Base-by-base conservation (phyloP, 2,888 invertebrate species). In the Cheilosia vernalis region DNA sequence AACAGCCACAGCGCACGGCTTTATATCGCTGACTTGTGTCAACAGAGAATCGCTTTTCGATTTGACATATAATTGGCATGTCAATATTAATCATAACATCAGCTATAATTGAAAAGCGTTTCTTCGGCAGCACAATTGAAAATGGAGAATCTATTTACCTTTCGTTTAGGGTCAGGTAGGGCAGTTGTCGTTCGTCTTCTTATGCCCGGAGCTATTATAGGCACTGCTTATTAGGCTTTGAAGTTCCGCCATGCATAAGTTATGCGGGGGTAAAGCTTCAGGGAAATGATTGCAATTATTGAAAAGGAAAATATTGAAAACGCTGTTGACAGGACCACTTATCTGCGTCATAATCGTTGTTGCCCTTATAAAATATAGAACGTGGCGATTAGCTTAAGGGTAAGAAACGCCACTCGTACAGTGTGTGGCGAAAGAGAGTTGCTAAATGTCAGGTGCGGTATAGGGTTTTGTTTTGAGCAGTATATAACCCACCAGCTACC, bases 61-160 rank as follows among this genome's bases (percentile, higher is more conserved):
- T 70, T 84, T 80, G 74, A 66, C 72, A 76, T 60, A 42, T 76
- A 84, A 84, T 84, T 84, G 66, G 61, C 64, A 74, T 70, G 84
- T 84, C 84, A 84, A 84, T 84, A 79, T 84, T 84, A 66, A 64
- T 24, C 55, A 30, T 44, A 40, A 64, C 69, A 37, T 66, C 70
- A 74, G 60, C 37, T 63, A 30, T 69, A 73, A 83, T 83, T 78
- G 72, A 82, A 77, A 60, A 56, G n/a, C 15, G 37, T 51, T 24
- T 72, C 66, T 55, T 55, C 37, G 49, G 55, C 17, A n/a, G 42
- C 17, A 49, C 70, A 79, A 84, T 74, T 84, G 80, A 80, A 76
- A 76, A 84, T 84, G 84, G 53, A 80, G 80, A 24, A 76, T 74
- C 74, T 66, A 80, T 70, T 84, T 80, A 56, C 47, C 24, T 44